These are phyloP conservation scores for Botia almorhae DNA, from an alignment of 2,797 vertebrate species.

Conservation along the genomic window DNA sequence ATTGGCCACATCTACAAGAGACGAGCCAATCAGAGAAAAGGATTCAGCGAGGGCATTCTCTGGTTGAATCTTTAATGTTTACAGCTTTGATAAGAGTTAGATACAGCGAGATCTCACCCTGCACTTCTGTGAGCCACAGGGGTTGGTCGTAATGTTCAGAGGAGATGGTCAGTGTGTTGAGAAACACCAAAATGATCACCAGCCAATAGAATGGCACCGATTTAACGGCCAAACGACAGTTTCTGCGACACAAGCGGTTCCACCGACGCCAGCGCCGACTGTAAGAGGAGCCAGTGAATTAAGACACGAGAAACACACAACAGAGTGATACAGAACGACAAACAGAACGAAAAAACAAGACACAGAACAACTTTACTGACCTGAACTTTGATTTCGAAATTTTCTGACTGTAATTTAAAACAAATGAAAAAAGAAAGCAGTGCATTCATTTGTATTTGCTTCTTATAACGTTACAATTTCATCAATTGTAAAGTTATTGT, in stretches of 20 bases:
- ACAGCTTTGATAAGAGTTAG: not conserved
- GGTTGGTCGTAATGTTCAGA: slow-evolving; percentile 99
- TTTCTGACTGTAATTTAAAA: slow-evolving; percentile 89
- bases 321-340: not conserved
- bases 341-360: too few relatives aligned
- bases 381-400: slow-evolving; percentile 99
- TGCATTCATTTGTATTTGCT: not conserved
- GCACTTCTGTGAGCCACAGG: slow-evolving; percentile 93
- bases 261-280: slow-evolving; percentile 99
- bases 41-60: not conserved
- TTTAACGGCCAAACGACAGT: slow-evolving; percentile 96
- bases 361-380: slow-evolving; percentile 79
- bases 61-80: too few relatives aligned
- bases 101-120: slow-evolving; percentile 79
- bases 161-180: slow-evolving; percentile 98
- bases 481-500: not conserved
- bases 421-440: slow-evolving; percentile 39
- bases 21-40: slow-evolving; percentile 6
- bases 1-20: slow-evolving; percentile 90
- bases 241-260: slow-evolving; percentile 95
- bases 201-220: slow-evolving; percentile 99
- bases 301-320: not conserved
- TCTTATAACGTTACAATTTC: not conserved
- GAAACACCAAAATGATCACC: slow-evolving; percentile 98
- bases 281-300: slow-evolving; percentile 51